Conservation (phyloP, 1,140 invertebrate species). For the Antheraea mylitta region DNA sequence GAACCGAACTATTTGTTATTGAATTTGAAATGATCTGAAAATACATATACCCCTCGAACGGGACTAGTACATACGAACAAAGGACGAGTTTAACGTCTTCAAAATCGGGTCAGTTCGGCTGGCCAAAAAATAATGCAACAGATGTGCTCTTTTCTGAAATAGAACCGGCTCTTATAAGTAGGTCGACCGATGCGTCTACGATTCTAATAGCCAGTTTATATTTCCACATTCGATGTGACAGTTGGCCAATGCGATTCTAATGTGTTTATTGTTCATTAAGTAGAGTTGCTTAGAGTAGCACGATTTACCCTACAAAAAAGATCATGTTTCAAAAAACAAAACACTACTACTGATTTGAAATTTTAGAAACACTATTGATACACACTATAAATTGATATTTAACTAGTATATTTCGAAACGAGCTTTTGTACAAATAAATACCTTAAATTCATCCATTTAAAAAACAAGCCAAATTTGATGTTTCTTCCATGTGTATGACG, state of each 20-base stretch:
- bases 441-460: no score
- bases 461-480: no score
- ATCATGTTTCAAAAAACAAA: no score
- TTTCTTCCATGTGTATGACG: no score
- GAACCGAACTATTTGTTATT: not conserved
- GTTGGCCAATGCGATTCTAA: not conserved
- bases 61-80: constrained; percentile 25
- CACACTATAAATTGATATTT: no score
- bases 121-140: constrained; percentile 62
- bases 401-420: no score
- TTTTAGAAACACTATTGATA: no score
- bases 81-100: constrained; percentile 30
- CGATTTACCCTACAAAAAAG: no score
- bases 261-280: not conserved
- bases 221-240: constrained; percentile 22
- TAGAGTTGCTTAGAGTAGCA: no score
- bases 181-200: constrained; percentile 57
- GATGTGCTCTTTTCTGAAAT: constrained; percentile 62
- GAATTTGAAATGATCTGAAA: not conserved
- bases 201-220: constrained; percentile 28
- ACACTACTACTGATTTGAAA: no score
- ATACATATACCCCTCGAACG: not conserved
- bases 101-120: constrained; percentile 58
- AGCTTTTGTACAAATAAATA: no score
- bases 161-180: constrained; percentile 52